Conservation (phyloP, 1,140 invertebrate genomes). For the Zelostemma sp. region DNA sequence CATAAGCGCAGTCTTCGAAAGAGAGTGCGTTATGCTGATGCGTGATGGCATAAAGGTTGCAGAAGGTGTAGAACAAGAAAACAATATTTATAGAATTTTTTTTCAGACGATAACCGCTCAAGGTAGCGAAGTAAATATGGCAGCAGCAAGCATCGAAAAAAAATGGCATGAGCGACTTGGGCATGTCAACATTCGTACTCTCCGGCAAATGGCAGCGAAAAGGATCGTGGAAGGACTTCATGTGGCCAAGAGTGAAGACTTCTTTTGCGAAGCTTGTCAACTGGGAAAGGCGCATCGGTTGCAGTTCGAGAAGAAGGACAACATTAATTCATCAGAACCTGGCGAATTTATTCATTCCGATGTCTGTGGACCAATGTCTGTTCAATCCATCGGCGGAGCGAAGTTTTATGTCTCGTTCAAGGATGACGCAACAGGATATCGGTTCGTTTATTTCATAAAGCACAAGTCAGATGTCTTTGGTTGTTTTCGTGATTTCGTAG, state of each 20-base stretch:
- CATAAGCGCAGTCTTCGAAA: conserved; percentile 1
- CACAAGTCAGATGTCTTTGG: conserved; percentile 59
- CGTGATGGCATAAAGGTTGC: conserved; percentile 25
- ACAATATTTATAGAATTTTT: conserved; percentile 21
- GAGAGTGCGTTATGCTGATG: neutral
- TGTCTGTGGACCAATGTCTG: conserved; percentile 62
- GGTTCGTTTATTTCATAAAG: conserved; percentile 62
- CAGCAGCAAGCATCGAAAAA: neutral
- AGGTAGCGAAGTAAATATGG: neutral
- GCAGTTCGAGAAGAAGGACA: conserved; percentile 31
- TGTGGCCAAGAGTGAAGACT: neutral
- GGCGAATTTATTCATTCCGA: conserved; percentile 63
- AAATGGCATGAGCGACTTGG: conserved; percentile 14
- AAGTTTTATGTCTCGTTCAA: conserved; percentile 66
- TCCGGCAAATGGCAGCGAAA: neutral
- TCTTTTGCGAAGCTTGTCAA: conserved; percentile 54
- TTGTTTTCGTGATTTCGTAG: conserved; percentile 8
- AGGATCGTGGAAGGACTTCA: neutral
- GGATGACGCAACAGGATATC: conserved; percentile 61
- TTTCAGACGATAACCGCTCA: neutral
- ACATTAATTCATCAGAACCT: conserved; percentile 19
- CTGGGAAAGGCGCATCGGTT: conserved; percentile 45
- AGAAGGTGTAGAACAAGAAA: conserved; percentile 18
- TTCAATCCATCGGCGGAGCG: conserved; percentile 56
- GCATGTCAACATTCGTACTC: neutral